Percentiles rank a stretch among this genome's conserved stretches.
Evolutionary conservation across 2,888 invertebrate species (phyloP).

Genomic region (Cheilosia vernalis): DNA sequence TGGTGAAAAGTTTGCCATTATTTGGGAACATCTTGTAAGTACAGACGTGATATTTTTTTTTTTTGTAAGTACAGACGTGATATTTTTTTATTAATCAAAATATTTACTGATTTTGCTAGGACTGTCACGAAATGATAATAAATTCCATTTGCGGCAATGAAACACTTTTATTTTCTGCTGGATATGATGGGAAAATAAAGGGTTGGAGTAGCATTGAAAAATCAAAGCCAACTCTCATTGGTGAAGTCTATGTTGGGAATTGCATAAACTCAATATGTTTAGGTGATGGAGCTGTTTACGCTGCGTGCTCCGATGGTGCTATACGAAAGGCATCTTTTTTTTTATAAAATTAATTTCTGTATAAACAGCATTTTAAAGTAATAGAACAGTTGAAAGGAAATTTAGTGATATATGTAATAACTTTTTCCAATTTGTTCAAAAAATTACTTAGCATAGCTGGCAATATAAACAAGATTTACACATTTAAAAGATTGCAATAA

Average conservation of each 20-base stretch:
- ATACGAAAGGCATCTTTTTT: slow-evolving; percentile 79
- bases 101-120: slow-evolving; percentile 76
- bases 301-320: slow-evolving; percentile 80
- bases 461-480: too few species aligned
- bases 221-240: slow-evolving; percentile 77
- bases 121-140: slow-evolving; percentile 83
- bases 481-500: too few species aligned
- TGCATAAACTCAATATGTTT: slow-evolving; percentile 81
- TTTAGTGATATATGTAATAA: too few species aligned
- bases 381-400: too few species aligned
- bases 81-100: slow-evolving; percentile 4
- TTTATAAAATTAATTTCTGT: too few species aligned
- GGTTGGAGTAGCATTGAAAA: slow-evolving; percentile 80
- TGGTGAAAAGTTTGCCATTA: slow-evolving; percentile 78
- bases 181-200: slow-evolving; percentile 82
- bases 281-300: slow-evolving; percentile 79
- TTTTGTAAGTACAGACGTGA: too few species aligned
- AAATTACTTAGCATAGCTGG: too few species aligned
- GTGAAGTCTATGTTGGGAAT: slow-evolving; percentile 80
- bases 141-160: slow-evolving; percentile 81
- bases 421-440: too few species aligned
- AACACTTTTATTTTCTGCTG: slow-evolving; percentile 80
- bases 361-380: too few species aligned
- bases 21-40: slow-evolving; percentile 78
- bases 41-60: slow-evolving; percentile 25